These are phyloP conservation scores for Ataeniobius toweri DNA, from an alignment of 2,797 vertebrate species.

Conservation along the genomic window DNA sequence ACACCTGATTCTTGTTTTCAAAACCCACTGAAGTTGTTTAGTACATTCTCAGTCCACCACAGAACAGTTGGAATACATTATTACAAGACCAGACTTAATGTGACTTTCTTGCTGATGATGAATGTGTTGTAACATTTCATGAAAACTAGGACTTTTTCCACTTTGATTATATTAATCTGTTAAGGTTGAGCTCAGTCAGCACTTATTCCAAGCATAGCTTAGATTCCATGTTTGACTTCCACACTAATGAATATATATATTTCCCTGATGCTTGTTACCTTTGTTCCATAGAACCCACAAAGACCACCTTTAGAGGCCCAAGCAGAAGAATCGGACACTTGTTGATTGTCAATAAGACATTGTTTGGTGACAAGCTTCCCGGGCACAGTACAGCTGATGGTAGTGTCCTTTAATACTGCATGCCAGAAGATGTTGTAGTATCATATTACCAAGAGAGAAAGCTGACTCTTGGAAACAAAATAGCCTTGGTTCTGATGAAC, in stretches of 20 bases:
- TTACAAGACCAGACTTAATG: not conserved
- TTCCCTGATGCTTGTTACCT: not conserved
- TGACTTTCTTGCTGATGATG: not conserved
- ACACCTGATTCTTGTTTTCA: not conserved
- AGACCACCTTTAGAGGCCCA: not conserved
- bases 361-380: conserved; percentile 2
- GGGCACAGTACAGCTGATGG: not conserved
- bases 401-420: conserved; percentile 6
- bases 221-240: not conserved
- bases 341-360: not conserved
- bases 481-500: conserved; percentile 8
- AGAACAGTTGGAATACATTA: not conserved
- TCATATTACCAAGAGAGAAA: conserved; percentile 43
- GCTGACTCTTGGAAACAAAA: conserved; percentile 27
- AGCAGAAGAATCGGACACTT: not conserved
- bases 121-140: not conserved
- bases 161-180: not conserved
- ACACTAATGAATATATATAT: not conserved
- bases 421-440: conserved; percentile 7
- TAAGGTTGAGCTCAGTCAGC: not conserved
- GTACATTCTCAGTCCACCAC: not conserved
- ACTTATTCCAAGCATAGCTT: not conserved
- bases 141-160: not conserved
- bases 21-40: not conserved
- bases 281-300: not conserved